phyloP scores from a whole-genome alignment of 2,113 vertebrate species.

The Mustelus asterias region DNA sequence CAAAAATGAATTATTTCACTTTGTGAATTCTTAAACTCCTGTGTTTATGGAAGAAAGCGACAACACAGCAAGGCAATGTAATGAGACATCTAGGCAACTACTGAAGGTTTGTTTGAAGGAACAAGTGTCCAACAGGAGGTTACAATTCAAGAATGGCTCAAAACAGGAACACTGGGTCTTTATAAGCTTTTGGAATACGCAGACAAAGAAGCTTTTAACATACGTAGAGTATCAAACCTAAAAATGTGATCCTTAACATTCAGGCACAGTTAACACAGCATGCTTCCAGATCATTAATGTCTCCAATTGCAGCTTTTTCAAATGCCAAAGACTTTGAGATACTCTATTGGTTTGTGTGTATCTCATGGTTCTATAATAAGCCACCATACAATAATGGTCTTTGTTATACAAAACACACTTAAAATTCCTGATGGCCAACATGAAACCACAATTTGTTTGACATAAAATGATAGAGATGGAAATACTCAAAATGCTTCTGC shows the following conservation, averaged over 20 bases:
- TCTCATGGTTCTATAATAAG: not conserved
- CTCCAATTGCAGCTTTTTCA: not conserved
- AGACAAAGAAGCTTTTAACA: not conserved
- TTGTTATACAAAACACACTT: not conserved
- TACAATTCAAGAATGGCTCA: not conserved
- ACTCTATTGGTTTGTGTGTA: too few relatives aligned
- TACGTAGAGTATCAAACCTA: too few relatives aligned
- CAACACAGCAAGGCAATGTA: too few relatives aligned
- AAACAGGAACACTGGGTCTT: not conserved
- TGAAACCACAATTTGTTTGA: not conserved
- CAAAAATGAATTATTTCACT: too few relatives aligned
- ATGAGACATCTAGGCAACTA: too few relatives aligned
- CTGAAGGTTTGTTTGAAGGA: too few relatives aligned
- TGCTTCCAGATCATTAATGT: not conserved
- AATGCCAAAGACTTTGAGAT: not conserved
- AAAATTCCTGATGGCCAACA: not conserved
- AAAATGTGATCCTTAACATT: not conserved
- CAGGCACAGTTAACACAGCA: not conserved
- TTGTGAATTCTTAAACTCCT: too few relatives aligned
- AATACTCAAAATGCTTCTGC: not conserved
- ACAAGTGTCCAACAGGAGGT: too few relatives aligned
- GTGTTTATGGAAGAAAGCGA: too few relatives aligned
- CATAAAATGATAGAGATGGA: not conserved
- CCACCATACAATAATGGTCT: not conserved
- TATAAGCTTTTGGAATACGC: not conserved